Evolutionary conservation across 2,113 vertebrate species (phyloP).

Genomic region (Gnathonemus longibarbis): DNA sequence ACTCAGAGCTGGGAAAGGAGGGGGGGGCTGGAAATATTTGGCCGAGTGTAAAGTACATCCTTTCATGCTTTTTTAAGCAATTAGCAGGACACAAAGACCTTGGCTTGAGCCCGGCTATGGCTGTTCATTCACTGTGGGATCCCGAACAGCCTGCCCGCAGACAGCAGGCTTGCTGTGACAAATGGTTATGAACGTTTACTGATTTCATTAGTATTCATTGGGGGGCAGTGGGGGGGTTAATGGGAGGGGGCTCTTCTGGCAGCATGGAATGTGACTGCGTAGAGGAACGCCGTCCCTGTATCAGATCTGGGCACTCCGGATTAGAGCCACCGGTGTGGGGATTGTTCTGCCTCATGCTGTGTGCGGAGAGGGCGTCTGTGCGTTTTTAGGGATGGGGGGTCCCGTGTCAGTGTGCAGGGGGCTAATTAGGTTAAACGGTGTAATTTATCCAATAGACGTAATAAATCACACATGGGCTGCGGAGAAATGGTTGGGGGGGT

Average conservation of each 20-base stretch:
- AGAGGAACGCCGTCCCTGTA: neutral
- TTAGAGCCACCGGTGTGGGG: neutral
- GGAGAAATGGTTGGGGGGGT: conserved; percentile 1
- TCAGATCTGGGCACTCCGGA: neutral
- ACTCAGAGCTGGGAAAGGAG: neutral
- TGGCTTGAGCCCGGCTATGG: conserved; percentile 23
- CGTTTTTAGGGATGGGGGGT: neutral
- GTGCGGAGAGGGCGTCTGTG: conserved; percentile 1
- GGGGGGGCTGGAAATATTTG: conserved; percentile 45
- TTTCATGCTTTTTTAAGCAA: conserved; percentile 44
- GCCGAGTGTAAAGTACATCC: conserved; percentile 50
- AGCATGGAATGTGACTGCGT: neutral
- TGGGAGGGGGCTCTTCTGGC: neutral
- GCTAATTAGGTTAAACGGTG: conserved; percentile 50
- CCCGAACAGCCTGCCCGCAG: conserved; percentile 30
- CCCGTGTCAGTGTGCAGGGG: conserved; percentile 38
- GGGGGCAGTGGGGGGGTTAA: neutral
- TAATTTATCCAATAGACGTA: conserved; percentile 42
- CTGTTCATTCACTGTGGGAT: conserved; percentile 21
- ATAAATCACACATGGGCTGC: conserved; percentile 42
- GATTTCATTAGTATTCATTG: conserved; percentile 63
- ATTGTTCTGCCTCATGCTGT: conserved; percentile 2
- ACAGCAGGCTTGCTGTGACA: conserved; percentile 48
- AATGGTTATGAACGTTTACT: conserved; percentile 61
- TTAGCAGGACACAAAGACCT: conserved; percentile 43